Evolutionary conservation across 2,888 invertebrate genomes (phyloP).

Genomic region (Hanleya hanleyi): DNA sequence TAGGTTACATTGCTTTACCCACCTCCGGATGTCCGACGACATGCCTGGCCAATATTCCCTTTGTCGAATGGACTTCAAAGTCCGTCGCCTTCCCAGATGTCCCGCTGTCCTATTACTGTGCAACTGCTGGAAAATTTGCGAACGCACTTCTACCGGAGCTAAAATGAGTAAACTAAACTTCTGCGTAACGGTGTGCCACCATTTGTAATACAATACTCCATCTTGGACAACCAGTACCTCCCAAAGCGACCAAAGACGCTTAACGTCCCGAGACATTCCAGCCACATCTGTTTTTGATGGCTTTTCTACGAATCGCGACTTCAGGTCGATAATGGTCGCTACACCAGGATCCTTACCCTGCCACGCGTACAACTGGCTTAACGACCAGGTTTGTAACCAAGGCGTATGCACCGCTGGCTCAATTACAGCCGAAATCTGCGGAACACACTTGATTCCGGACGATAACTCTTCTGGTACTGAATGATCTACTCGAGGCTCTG

Average conservation of each 20-base stretch:
- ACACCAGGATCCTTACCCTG: not conserved
- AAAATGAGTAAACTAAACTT: not conserved
- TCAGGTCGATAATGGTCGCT: not conserved
- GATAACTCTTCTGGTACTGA: no score
- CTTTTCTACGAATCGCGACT: not conserved
- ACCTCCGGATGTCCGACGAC: not conserved
- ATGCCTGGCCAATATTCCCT: not conserved
- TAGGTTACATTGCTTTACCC: not conserved
- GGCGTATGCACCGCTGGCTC: not conserved
- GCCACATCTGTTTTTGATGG: not conserved
- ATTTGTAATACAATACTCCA: not conserved
- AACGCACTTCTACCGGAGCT: not conserved
- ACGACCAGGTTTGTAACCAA: not conserved
- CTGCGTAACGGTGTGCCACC: not conserved
- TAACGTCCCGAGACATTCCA: not conserved
- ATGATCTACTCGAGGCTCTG: no score
- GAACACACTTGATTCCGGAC: not conserved
- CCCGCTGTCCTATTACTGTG: not conserved
- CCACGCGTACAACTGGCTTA: not conserved
- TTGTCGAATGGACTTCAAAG: not conserved
- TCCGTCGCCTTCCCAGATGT: not conserved
- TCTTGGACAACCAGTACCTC: not conserved
- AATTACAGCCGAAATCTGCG: not conserved
- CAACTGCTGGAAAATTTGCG: not conserved
- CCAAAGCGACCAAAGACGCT: not conserved